phyloP scores from a whole-genome alignment of 2,888 invertebrate species.

The Rutpela maculata region DNA sequence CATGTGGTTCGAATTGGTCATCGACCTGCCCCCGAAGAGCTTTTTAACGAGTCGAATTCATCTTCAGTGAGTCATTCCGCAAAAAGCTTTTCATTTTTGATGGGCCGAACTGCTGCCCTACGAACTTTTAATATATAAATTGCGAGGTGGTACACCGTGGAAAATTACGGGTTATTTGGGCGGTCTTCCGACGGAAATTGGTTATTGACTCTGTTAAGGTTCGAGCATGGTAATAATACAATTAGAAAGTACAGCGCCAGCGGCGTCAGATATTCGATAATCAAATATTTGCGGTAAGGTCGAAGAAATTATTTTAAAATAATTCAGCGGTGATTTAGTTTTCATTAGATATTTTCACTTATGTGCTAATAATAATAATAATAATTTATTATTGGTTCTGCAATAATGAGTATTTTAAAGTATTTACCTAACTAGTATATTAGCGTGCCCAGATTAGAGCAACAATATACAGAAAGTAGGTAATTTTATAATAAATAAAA shows the following conservation, averaged over 20 bases:
- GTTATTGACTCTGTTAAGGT: neutral
- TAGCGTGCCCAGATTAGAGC: too few species aligned
- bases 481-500: too few species aligned
- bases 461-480: too few species aligned
- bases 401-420: too few species aligned
- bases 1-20: conserved; percentile 55
- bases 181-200: neutral
- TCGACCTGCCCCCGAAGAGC: conserved; percentile 48
- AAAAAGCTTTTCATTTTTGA: conserved; percentile 27
- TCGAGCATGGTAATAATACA: neutral
- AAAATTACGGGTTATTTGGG: conserved; percentile 1
- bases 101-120: conserved; percentile 16
- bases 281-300: neutral
- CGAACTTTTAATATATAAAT: neutral
- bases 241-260: neutral
- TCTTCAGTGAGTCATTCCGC: conserved; percentile 35
- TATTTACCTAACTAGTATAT: too few species aligned
- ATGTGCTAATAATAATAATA: too few species aligned
- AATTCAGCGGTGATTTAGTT: too few species aligned
- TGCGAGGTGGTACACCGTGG: neutral
- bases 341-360: too few species aligned
- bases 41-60: conserved; percentile 35
- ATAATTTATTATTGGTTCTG: too few species aligned
- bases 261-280: neutral
- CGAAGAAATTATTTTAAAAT: neutral